Base-by-base conservation (phyloP, 35 echinoderm and acorn worm species). In the Diadema setosum region DNA sequence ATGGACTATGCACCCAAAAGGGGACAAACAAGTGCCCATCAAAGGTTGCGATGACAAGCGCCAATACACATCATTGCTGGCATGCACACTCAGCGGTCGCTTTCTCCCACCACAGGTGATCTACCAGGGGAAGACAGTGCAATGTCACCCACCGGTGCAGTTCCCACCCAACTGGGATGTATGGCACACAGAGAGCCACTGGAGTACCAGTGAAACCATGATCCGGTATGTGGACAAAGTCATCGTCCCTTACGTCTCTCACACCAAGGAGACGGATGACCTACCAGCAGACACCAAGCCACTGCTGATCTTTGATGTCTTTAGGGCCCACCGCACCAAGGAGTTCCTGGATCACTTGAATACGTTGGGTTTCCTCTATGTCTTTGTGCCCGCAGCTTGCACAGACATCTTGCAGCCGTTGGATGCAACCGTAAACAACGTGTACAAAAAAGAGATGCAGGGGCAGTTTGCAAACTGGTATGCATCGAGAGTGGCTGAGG, bases 151-250 rank as follows among this genome's bases (percentile, higher is more conserved):
- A 7, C 61, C 23, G 33, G 61, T 21, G 5, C n/a, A 65, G 5
- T 65, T 65, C 61, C 82, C 82, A 3, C 20, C 65, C 25, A 25
- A 67, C 30, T 86, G 56, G 84, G 56, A 86, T 57, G 70, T 86
- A 5, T 60, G n/a, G 12, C 84, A 86, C 84, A 67, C 84, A 30
- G 36, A 39, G 27, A 82, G 39, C 21, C 58, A 74, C 37, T 87
- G 85, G 85, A 70, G 58, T 39, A 87, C 8, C 26, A 65, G 61
- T 21, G 39, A 46, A 21, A 69, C 58, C 60, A 87, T 87, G 85
- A 2, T 87, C 1, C 27, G 61, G 14, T 87, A 87, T 29, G 36
- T 87, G 24, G 61, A 70, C 20, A 87, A 70, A 7, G 17, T 74
- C 20, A 74, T 74, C 29, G 39, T 73, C 17, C 85, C 61, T 16